Evolutionary conservation across 2,113 vertebrate genomes (phyloP), one percentile per base, ranked within the genome.

Genomic region (Cisticola juncidis): DNA sequence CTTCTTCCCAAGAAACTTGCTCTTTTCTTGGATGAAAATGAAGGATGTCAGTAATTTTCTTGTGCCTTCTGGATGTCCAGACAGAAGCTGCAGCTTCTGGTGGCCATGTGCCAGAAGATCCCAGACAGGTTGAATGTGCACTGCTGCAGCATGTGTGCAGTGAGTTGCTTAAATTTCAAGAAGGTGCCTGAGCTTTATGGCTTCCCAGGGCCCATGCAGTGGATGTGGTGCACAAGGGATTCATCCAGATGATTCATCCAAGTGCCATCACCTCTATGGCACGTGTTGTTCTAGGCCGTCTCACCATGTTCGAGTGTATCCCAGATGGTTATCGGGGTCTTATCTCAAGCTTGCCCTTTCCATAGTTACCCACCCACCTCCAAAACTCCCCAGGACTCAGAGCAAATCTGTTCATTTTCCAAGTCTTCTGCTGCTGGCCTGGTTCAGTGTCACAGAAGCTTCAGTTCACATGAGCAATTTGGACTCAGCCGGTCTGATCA

Each of bases 251-350:
- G 56, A 61, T 5, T 35, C 56, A 38, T 79, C 60, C 2, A 28
- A 14, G 45, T 35, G 36, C n/a, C 20, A 4, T 22, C 35, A 54
- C 38, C 21, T 50, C 18, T 28, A 4, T 2, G 3, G 66, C 61
- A 58, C 0, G 0, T 33, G 26, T 16, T 4, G 11, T 4, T 26
- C 38, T 42, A 42, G n/a, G 40, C 61, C 0, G 0, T n/a, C 53
- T 61, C 45, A 4, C 31, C 4, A 0, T 9, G 51, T 2, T 0
- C 0, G 0, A 31, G 25, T 0, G 0, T 51, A 8, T 38, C 14
- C 20, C 0, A 0, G n/a, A 18, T 31, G 40, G 65, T n/a, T 11
- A 4, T 9, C 17, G 14, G 35, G n/a, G 6, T 51, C 5, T 15
- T 13, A 0, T 61, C 54, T 81, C 69, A 42, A 72, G 80, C 54